phyloP scores from a whole-genome alignment of 2,797 vertebrate species.

The Arrhamphus sclerolepis region DNA sequence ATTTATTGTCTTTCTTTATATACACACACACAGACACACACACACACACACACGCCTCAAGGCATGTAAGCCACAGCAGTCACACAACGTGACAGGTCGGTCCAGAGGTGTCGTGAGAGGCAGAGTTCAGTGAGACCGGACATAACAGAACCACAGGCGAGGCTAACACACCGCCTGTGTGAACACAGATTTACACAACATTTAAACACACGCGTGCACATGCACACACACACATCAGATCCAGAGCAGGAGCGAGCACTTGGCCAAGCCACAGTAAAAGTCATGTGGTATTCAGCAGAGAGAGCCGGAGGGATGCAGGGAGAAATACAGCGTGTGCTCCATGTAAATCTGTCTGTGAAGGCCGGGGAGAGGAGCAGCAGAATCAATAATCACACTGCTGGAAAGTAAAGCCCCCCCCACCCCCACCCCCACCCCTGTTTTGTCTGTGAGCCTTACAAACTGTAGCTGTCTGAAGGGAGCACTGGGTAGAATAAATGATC shows the following conservation, averaged over 20 bases:
- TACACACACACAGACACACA: conserved; percentile 20
- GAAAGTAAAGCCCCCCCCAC: conserved; percentile 18
- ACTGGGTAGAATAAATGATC: conserved; percentile 33
- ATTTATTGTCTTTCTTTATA: conserved; percentile 2
- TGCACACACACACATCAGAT: conserved; percentile 6
- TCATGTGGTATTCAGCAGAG: conserved; percentile 32
- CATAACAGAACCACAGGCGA: conserved; percentile 49
- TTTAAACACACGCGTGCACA: conserved; percentile 4
- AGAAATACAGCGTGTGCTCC: conserved; percentile 28
- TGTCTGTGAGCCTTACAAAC: conserved; percentile 25
- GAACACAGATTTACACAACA: conserved; percentile 18
- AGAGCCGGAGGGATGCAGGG: conserved; percentile 24
- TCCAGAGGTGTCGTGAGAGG: conserved; percentile 62
- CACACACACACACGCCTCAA: conserved; percentile 28
- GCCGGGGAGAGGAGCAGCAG: conserved; percentile 33
- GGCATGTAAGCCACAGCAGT: conserved; percentile 50
- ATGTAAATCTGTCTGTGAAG: conserved; percentile 45
- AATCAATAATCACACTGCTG: conserved; percentile 49
- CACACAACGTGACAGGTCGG: conserved; percentile 47
- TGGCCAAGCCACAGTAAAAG: conserved; percentile 29
- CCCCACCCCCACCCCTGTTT: conserved; percentile 1
- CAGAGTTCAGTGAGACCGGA: conserved; percentile 46
- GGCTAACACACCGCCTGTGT: conserved; percentile 28
- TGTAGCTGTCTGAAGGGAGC: conserved; percentile 18
- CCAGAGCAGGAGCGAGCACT: conserved; percentile 12